phyloP scores from a whole-genome alignment of 2,888 invertebrate species.

The Napeogenes inachia region DNA sequence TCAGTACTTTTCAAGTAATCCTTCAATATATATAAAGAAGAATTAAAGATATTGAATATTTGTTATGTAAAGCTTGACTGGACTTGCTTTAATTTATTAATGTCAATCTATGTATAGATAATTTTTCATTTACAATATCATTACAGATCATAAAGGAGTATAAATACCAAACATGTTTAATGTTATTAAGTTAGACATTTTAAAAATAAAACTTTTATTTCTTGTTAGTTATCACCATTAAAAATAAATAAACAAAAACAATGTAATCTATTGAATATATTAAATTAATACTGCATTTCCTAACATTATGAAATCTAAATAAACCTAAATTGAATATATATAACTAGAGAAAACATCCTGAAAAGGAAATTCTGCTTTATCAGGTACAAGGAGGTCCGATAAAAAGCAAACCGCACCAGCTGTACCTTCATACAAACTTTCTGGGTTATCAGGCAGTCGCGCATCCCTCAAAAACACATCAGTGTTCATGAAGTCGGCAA shows the following conservation, averaged over 20 bases:
- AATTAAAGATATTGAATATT: no score
- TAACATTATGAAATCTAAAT: constrained; percentile 16
- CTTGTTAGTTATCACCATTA: no score
- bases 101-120: no score
- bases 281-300: constrained; percentile 11
- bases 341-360: constrained; percentile 81
- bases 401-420: constrained; percentile 92
- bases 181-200: no score
- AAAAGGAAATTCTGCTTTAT: constrained; percentile 88
- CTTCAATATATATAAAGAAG: no score
- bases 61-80: no score
- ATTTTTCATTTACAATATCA: no score
- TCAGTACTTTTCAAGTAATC: no score
- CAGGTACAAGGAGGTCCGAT: constrained; percentile 84
- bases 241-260: neutral
- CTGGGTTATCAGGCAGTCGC: constrained; percentile 87
- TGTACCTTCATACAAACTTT: constrained; percentile 90
- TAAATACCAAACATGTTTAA: no score
- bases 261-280: neutral
- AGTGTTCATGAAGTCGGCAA: constrained; percentile 84
- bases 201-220: no score
- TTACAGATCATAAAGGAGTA: no score
- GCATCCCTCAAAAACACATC: constrained; percentile 82
- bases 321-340: constrained; percentile 21
- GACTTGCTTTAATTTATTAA: no score